A percentile compares a stretch with the other conserved stretches of the same genome.
Conservation (phyloP, 2,888 invertebrate genomes). For the Cephonodes hylas region DNA sequence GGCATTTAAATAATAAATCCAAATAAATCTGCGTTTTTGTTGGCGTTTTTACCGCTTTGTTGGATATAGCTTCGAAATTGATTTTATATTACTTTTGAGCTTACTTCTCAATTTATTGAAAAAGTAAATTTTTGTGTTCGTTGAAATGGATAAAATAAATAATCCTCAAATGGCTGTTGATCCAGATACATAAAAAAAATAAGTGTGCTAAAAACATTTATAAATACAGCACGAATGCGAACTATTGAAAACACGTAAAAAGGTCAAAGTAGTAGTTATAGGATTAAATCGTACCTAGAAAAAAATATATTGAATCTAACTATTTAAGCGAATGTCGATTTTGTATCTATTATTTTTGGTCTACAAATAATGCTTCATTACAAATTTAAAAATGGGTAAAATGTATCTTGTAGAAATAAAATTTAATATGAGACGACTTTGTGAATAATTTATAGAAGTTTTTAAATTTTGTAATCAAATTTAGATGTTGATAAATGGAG, state of each 20-base stretch:
- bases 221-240: neutral
- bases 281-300: too few species aligned
- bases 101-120: neutral
- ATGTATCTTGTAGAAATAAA: too few species aligned
- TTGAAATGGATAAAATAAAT: neutral
- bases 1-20: constrained; percentile 45
- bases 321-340: too few species aligned
- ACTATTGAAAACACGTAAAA: neutral
- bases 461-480: constrained; percentile 5
- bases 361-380: too few species aligned
- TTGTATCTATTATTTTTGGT: too few species aligned
- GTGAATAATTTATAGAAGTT: neutral
- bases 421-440: neutral
- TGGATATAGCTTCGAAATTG: constrained; percentile 18
- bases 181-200: neutral
- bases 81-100: neutral
- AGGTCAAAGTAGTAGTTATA: neutral
- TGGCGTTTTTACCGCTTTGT: constrained; percentile 50
- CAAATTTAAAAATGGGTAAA: too few species aligned
- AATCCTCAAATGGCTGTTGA: neutral
- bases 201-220: neutral
- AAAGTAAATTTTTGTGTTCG: neutral
- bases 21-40: constrained; percentile 45
- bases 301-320: too few species aligned
- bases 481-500: constrained; percentile 11